A percentile compares a stretch with the other conserved stretches of the same genome.
phyloP scores from a whole-genome alignment of 2,888 invertebrate genomes.

The Dioctria rufipes region DNA sequence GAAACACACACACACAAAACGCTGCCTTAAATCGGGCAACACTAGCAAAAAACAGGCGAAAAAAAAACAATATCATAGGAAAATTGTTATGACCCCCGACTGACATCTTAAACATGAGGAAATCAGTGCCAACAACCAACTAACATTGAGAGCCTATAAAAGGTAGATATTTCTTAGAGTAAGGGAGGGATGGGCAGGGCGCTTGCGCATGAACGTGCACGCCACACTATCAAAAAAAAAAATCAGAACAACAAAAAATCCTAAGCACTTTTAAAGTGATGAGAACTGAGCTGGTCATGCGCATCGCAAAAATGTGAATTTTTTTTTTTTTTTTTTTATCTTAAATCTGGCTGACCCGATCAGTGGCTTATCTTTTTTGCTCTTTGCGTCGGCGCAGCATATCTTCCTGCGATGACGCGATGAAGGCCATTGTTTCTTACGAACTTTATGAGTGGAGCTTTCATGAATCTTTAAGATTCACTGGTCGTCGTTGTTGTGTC shows the following conservation, averaged over 20 bases:
- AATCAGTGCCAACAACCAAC: slow-evolving; percentile 33
- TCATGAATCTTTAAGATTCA: slow-evolving; percentile 44
- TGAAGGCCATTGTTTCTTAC: slow-evolving; percentile 41
- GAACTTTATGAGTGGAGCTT: slow-evolving; percentile 38
- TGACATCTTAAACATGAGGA: slow-evolving; percentile 49
- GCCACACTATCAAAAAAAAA: neutral
- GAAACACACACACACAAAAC: neutral
- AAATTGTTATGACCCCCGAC: slow-evolving; percentile 54
- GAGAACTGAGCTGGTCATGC: slow-evolving; percentile 36
- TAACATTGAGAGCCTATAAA: neutral
- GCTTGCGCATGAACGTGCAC: neutral
- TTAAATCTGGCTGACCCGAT: neutral
- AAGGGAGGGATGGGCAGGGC: neutral
- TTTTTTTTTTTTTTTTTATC: neutral
- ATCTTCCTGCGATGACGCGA: slow-evolving; percentile 1
- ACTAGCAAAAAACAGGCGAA: neutral
- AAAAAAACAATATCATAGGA: slow-evolving; percentile 22
- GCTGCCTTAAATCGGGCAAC: neutral
- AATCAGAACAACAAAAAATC: neutral
- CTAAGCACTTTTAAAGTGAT: slow-evolving; percentile 7
- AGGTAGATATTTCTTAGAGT: too few species aligned
- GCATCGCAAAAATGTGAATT: slow-evolving; percentile 15
- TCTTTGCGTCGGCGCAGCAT: neutral
- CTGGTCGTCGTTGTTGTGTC: slow-evolving; percentile 12
- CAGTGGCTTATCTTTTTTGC: neutral